These are phyloP conservation scores for Smittia aterrima DNA, from an alignment of 2,888 invertebrate genomes.

Conservation along the genomic window DNA sequence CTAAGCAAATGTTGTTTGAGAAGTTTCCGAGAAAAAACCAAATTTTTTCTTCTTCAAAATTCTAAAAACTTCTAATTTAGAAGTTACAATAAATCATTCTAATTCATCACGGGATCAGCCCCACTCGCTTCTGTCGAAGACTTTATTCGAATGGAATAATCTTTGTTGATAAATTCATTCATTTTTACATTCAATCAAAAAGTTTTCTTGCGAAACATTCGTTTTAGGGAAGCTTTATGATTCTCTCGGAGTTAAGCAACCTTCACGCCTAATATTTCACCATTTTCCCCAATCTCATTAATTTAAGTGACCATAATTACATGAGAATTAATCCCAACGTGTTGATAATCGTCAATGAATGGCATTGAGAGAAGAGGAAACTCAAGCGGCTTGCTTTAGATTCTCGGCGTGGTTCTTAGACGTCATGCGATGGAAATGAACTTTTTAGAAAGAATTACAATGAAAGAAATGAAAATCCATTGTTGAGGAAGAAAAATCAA, in stretches of 20 bases:
- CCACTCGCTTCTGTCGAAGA: too few relatives aligned
- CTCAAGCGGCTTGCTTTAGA: neutral
- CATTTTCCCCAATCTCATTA: neutral
- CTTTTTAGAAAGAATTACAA: neutral
- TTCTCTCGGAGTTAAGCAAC: neutral
- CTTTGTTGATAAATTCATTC: too few relatives aligned
- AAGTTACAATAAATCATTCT: too few relatives aligned
- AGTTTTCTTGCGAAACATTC: neutral
- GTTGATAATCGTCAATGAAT: conserved; percentile 13
- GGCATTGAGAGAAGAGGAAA: neutral
- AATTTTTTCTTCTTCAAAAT: too few relatives aligned
- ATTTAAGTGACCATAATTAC: conserved; percentile 28
- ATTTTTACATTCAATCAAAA: neutral
- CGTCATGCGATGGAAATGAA: conserved; percentile 7
- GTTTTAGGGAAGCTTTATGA: neutral
- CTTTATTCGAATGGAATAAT: too few relatives aligned
- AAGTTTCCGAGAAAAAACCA: too few relatives aligned
- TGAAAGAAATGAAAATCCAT: conserved; percentile 18
- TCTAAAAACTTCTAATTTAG: too few relatives aligned
- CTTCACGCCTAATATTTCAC: conserved; percentile 23
- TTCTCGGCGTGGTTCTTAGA: neutral
- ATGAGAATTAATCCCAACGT: conserved; percentile 2
- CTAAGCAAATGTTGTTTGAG: too few relatives aligned
- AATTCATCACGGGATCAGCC: too few relatives aligned
- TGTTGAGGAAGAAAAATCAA: conserved; percentile 1